A percentile compares a stretch with the other conserved stretches of the same genome.
Conservation (phyloP, 64 coral and sea anemone species). For the Montipora sp. region DNA sequence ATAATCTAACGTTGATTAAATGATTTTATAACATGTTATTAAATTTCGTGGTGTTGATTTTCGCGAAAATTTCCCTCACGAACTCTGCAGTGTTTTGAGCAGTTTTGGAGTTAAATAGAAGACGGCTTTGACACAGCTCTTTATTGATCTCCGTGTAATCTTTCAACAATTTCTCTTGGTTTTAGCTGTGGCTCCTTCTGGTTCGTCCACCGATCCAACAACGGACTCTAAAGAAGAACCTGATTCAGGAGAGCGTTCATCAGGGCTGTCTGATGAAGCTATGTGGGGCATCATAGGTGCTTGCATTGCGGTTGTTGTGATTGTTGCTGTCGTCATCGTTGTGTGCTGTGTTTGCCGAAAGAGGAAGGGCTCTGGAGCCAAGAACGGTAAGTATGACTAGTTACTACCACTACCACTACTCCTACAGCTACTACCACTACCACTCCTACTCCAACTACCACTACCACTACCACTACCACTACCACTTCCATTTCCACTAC, state of each 20-base stretch:
- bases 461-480: too few species aligned
- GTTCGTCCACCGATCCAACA: neutral
- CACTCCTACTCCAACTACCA: too few species aligned
- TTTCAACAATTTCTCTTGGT: neutral
- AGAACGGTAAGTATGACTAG: neutral
- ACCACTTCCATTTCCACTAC: too few species aligned
- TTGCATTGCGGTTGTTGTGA: constrained; percentile 5
- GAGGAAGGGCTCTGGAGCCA: neutral
- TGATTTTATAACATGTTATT: too few species aligned
- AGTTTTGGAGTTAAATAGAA: too few species aligned
- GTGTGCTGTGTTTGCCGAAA: neutral
- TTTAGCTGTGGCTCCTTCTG: neutral
- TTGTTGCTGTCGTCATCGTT: neutral
- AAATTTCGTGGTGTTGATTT: too few species aligned
- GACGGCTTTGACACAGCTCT: too few species aligned
- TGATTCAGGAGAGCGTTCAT: neutral
- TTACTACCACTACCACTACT: too few species aligned
- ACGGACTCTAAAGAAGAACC: neutral
- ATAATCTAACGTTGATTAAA: too few species aligned
- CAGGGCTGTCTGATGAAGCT: neutral
- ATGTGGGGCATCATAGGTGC: constrained; percentile 28
- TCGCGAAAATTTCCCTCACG: too few species aligned
- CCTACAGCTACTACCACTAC: too few species aligned
- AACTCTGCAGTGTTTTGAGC: too few species aligned
- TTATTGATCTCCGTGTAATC: neutral